A percentile compares a stretch with the other conserved stretches of the same genome.
phyloP scores from a whole-genome alignment of 2,113 vertebrate genomes.

The Ctenomys sociabilis region DNA sequence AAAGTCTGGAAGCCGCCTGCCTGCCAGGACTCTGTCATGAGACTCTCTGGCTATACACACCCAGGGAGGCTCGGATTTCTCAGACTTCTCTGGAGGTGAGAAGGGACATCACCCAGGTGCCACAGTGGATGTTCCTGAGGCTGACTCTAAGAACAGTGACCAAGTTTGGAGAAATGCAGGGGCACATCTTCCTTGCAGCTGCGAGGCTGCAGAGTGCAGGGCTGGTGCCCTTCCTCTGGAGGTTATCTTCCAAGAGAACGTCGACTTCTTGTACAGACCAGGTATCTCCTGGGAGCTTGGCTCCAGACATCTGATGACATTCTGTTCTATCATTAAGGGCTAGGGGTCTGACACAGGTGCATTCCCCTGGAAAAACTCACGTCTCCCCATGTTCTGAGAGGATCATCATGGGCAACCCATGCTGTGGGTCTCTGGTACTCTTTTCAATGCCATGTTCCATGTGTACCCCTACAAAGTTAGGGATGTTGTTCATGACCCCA shows the following conservation, averaged over 20 bases:
- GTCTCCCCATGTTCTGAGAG: neutral
- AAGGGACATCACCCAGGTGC: neutral
- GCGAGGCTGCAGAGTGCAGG: neutral
- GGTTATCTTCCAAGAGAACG: neutral
- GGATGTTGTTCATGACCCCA: neutral
- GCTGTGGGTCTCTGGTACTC: neutral
- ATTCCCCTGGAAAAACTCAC: neutral
- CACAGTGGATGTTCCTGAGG: no score
- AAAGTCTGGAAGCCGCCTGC: neutral
- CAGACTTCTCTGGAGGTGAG: neutral
- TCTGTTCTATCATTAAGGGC: neutral
- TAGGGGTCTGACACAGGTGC: neutral
- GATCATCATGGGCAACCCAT: neutral
- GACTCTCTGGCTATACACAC: fast-evolving
- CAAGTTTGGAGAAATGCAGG: neutral
- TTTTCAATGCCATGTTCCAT: neutral
- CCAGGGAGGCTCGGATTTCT: neutral
- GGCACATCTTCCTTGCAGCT: fast-evolving
- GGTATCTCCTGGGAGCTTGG: neutral
- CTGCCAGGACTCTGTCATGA: neutral
- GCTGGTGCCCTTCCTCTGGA: neutral
- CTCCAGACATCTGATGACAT: neutral
- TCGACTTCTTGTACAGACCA: neutral
- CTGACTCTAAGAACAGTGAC: neutral
- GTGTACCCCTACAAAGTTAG: neutral